Percentiles rank a stretch among this genome's conserved stretches.
These are phyloP conservation scores for Bolinopsis microptera DNA, from an alignment of 37 sponge, comb jelly and placozoan species.

Conservation along the genomic window DNA sequence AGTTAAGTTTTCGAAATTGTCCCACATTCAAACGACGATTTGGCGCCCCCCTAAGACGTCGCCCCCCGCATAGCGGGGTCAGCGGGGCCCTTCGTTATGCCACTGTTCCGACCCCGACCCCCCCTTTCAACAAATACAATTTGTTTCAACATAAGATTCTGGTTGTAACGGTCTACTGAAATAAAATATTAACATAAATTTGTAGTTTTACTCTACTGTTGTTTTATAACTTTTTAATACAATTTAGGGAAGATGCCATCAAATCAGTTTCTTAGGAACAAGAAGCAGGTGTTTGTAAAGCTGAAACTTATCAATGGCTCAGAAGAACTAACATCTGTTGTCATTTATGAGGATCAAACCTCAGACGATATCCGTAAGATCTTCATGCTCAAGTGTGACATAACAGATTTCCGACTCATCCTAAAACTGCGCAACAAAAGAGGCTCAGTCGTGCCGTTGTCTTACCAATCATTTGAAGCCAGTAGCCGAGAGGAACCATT, in stretches of 20 bases:
- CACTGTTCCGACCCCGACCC: no score
- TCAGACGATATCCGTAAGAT: constrained; percentile 27
- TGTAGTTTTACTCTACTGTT: no score
- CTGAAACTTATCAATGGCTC: constrained; percentile 54
- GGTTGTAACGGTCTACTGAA: no score
- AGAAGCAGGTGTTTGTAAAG: constrained; percentile 54
- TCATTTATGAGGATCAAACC: constrained; percentile 43
- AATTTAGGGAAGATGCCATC: constrained; percentile 64
- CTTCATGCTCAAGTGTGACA: constrained; percentile 58
- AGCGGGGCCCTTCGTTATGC: no score
- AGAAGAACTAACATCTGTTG: constrained; percentile 47
- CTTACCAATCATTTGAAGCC: constrained; percentile 15
- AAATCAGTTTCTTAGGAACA: constrained; percentile 16
- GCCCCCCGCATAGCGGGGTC: no score
- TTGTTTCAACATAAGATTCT: no score
- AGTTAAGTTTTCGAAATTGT: no score
- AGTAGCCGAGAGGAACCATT: constrained; percentile 12
- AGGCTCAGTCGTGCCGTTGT: constrained; percentile 42
- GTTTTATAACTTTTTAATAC: no score
- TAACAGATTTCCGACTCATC: background rate
- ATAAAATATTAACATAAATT: no score
- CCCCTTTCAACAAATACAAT: no score
- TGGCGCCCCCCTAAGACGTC: no score
- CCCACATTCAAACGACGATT: no score
- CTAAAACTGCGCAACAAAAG: constrained; percentile 13